Evolutionary conservation across 2,797 vertebrate genomes (phyloP).

Genomic region (Cossypha heuglini): DNA sequence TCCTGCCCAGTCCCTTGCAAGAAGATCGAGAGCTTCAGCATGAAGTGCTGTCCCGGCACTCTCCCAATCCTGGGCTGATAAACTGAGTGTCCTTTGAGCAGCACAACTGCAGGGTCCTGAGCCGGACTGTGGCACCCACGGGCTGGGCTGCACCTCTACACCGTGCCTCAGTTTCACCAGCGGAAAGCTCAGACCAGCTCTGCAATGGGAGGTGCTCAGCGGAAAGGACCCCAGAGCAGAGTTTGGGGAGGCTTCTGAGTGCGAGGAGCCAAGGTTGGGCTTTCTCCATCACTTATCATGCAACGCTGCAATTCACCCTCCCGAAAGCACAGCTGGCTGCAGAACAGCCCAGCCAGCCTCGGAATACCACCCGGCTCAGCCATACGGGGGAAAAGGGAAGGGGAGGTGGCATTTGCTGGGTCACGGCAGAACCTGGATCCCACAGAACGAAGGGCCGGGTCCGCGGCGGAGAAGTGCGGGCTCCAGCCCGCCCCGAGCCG

Average conservation of each 20-base stretch:
- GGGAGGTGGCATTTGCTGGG: no score
- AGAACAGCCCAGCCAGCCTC: background rate
- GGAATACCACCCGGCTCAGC: rapidly evolving
- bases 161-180: background rate
- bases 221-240: background rate
- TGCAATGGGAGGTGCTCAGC: rapidly evolving
- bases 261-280: rapidly evolving
- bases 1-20: background rate
- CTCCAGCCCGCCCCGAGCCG: background rate
- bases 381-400: rapidly evolving
- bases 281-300: background rate
- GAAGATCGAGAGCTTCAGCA: background rate
- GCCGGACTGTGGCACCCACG: rapidly evolving
- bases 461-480: background rate
- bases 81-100: background rate
- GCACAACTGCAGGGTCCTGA: background rate
- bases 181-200: rapidly evolving
- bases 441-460: background rate
- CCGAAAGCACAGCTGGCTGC: rapidly evolving
- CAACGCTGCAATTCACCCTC: background rate
- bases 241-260: background rate
- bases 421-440: background rate
- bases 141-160: background rate
- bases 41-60: no score
- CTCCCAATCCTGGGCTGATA: background rate